Conservation (phyloP, 1,140 invertebrate genomes). For the Drosophila pachea region DNA sequence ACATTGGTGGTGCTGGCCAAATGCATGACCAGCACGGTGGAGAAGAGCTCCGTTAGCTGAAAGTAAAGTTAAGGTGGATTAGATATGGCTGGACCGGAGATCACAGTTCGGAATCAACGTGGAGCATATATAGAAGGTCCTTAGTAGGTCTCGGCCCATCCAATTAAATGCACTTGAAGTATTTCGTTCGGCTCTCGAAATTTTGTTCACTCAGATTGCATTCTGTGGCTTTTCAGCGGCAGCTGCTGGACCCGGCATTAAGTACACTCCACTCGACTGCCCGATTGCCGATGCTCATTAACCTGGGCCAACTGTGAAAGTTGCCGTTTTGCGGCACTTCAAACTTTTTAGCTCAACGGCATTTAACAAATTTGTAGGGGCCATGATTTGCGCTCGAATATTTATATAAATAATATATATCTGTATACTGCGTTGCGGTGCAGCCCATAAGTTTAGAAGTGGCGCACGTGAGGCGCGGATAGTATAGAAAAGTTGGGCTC, state of each 20-base stretch:
- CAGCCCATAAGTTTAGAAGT: conserved; percentile 49
- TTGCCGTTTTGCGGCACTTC: conserved; percentile 44
- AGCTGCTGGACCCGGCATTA: not conserved
- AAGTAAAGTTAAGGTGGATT: conserved; percentile 39
- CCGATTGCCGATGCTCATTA: conserved; percentile 51
- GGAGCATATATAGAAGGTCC: too few relatives aligned
- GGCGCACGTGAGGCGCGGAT: conserved; percentile 24
- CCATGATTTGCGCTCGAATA: conserved; percentile 20
- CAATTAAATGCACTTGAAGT: too few relatives aligned
- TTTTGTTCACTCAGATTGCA: too few relatives aligned
- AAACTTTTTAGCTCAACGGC: conserved; percentile 48
- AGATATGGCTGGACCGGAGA: not conserved
- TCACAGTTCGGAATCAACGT: too few relatives aligned
- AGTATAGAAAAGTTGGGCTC: conserved; percentile 36
- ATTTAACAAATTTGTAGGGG: conserved; percentile 34
- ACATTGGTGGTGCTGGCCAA: conserved; percentile 81
- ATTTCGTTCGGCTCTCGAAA: too few relatives aligned
- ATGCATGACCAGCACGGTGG: conserved; percentile 83
- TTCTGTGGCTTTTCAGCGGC: not conserved
- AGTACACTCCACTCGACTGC: conserved; percentile 16
- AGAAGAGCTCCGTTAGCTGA: conserved; percentile 85
- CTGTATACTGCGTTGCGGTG: not conserved
- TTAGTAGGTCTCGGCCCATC: too few relatives aligned
- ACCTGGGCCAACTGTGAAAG: conserved; percentile 35
- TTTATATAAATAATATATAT: conserved; percentile 3